Conservation (phyloP, 2,888 invertebrate genomes). For the Catocala sponsa region DNA sequence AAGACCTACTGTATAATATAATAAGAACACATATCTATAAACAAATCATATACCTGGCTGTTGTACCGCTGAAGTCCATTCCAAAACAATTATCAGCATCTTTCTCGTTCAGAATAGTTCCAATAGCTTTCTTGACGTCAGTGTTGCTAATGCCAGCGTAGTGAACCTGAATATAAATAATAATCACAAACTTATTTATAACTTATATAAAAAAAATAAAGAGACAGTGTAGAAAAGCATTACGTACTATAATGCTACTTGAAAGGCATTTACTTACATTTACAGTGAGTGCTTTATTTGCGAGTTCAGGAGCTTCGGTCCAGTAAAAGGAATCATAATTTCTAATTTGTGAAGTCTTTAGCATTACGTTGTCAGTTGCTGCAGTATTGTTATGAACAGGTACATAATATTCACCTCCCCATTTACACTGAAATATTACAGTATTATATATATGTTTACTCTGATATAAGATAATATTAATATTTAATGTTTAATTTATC, state of each 20-base stretch:
- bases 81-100: slow-evolving; percentile 52
- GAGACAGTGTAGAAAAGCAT: too few relatives aligned
- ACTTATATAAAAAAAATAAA: too few relatives aligned
- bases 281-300: slow-evolving; percentile 29
- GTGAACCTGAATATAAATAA: slow-evolving; percentile 51
- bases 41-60: slow-evolving; percentile 47
- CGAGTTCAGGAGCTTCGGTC: slow-evolving; percentile 16
- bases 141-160: slow-evolving; percentile 42
- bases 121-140: slow-evolving; percentile 61
- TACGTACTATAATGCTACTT: too few relatives aligned
- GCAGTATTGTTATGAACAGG: slow-evolving; percentile 32
- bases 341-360: slow-evolving; percentile 46
- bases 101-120: slow-evolving; percentile 35
- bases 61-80: slow-evolving; percentile 75
- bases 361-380: slow-evolving; percentile 31
- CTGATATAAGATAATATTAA: too few relatives aligned
- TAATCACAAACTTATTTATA: background rate
- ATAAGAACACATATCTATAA: too few relatives aligned
- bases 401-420: slow-evolving; percentile 57
- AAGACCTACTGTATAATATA: too few relatives aligned
- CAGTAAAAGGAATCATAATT: slow-evolving; percentile 35
- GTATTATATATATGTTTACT: too few relatives aligned
- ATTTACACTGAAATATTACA: slow-evolving; percentile 43
- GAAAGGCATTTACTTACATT: slow-evolving; percentile 19
- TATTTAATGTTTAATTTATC: background rate